Base-by-base conservation (phyloP, 2,888 invertebrate genomes). In the Melikaiella ostensackeni region DNA sequence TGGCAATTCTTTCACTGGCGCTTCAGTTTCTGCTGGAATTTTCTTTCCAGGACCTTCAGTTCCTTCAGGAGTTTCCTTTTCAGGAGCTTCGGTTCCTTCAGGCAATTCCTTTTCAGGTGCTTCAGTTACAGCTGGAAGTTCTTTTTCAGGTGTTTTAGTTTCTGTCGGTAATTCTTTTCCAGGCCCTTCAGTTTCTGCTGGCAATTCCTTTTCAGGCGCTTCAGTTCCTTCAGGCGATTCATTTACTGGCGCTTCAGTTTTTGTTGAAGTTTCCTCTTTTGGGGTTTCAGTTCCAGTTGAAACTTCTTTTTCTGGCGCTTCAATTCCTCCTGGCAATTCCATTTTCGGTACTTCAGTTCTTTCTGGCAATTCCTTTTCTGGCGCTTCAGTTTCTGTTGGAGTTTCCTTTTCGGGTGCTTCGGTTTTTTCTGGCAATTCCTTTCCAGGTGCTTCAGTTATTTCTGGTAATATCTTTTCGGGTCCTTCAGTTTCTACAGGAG, bases 101-200 rank as follows among this genome's bases (percentile, higher is more conserved):
- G 55, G n/a, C 0, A 2, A 2, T 7, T 1, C 50, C 57, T 55
- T 70, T 19, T 7, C 33, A 19, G 62, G 33, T 62, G 1, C 30
- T 13, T 27, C 62, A 27, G 50, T 27, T 75, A 46, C 66, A 3
- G 62, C 73, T 33, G 21, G 19, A 2, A 75, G 8, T 2, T 61
- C 19, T 66, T 73, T 61, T 76, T 66, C 77, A 1, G 75, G 46
- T 7, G 78, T 16, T 19, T 8, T 21, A 33, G 74, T 59, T 74
- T 70, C 24, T 46, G 75, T 89, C 76, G 83, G 79, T 84, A 92
- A 91, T 79, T 87, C 79, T 63, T 76, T 83, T 77, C 85, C 74
- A 77, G 89, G 46, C 35, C 64, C 78, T 64, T 80, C 82, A 6
- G 79, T 63, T 7, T 66, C 75, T 9, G 74, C 19, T 33, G 64